Evolutionary conservation across 2,113 vertebrate species (phyloP), one percentile per base, ranked within the genome.

Genomic region (Procavia capensis): DNA sequence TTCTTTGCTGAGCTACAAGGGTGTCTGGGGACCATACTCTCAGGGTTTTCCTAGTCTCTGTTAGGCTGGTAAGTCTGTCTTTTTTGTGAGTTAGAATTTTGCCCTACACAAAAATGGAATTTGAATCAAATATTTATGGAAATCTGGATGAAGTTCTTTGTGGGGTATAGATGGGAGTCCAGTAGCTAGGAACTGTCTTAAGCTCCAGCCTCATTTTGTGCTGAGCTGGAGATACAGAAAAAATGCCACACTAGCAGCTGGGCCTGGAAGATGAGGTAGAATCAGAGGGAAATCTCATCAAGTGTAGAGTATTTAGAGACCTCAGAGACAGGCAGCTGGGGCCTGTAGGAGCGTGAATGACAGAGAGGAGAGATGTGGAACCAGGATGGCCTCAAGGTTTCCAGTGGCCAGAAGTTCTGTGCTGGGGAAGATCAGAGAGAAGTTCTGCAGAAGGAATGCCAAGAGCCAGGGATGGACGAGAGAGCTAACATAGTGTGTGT

Each of bases 291-390:
- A 90, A 61, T 31, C 36, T 24, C 54, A 39, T 34, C 57, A 17
- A 10, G 29, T n/a, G 29, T 29, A 10, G 27, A 20, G 3, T 34
- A 24, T 82, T 41, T 9, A 0, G 9, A 9, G 4, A 59, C 39
- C 9, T 81, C 34, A 7, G 41, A 59, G 36, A 20, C 27, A 34
- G 36, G 25, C 29, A 14, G 3, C 2, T 4, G 22, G n/a, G 17
- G 72, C 3, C 2, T 5, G 24, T 39, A 8, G 45, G 29, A 39
- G 27, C 8, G 8, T 1, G 54, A 3, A 1, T 9, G 9, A 9
- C 20, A 31, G 9, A 47, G 29, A 27, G 6, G 11, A 11, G 9
- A 9, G 9, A 5, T 34, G 3, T 50, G 31, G 29, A 39, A 20
- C 4, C 10, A 19, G 0, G 31, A 41, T 14, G 4, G 22, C 70